Percentiles rank a stretch among this genome's conserved stretches.
Evolutionary conservation across 2,797 vertebrate genomes (phyloP).

Genomic region (Gymnoscopelus braueri): DNA sequence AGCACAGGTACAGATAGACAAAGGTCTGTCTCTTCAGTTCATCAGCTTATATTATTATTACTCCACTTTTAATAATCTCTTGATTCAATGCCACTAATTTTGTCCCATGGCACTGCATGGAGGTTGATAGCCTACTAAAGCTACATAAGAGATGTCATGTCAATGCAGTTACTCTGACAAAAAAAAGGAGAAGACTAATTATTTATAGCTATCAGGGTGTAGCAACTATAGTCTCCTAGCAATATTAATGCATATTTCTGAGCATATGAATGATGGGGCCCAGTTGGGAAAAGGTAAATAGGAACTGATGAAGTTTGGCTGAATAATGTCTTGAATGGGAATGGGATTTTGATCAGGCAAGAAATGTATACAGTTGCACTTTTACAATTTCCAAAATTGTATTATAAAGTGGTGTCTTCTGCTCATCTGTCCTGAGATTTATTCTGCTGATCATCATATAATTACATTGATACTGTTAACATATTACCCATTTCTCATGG

Average conservation of each 20-base stretch:
- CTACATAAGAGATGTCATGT: conserved; percentile 36
- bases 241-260: conserved; percentile 22
- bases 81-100: conserved; percentile 31
- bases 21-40: not conserved
- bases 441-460: conserved; percentile 4
- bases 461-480: conserved; percentile 1
- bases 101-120: conserved; percentile 22
- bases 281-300: not conserved
- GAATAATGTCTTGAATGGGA: conserved; percentile 1
- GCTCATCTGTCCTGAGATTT: conserved; percentile 32
- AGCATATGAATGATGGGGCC: conserved; percentile 10
- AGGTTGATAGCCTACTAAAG: conserved; percentile 19
- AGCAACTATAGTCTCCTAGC: conserved; percentile 46
- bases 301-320: conserved; percentile 7
- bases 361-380: conserved; percentile 45
- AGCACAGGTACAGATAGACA: too few relatives aligned
- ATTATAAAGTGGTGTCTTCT: conserved; percentile 25
- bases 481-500: not conserved
- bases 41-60: not conserved
- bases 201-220: conserved; percentile 22
- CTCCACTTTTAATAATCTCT: not conserved
- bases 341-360: not conserved
- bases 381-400: conserved; percentile 17
- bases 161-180: not conserved
- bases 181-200: conserved; percentile 1